Evolutionary conservation across 2,113 vertebrate genomes (phyloP), one percentile per base, ranked within the genome.

Genomic region (Donacobius atricapilla): DNA sequence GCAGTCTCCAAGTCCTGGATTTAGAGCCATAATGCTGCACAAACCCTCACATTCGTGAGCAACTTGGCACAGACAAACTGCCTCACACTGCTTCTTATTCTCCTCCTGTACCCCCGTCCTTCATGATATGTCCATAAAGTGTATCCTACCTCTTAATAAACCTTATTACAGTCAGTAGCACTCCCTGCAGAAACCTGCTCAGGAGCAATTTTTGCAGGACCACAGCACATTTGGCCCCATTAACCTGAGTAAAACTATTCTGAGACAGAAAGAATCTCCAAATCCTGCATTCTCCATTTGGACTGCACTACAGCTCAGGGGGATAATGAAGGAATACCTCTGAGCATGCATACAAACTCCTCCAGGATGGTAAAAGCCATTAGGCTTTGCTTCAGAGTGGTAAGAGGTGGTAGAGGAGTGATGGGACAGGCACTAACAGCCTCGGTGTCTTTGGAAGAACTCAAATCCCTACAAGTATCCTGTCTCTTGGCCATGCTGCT

Each of bases 271-370:
- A 63, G 24, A 15, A 21, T 21, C 53, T 61, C 66, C 50, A 72
- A 31, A 64, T 33, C 42, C 8, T 7, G 17, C 1, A 0, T 56
- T 63, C 37, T 76, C 42, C 0, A 0, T 16, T 15, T 1, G 39
- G 72, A 42, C 56, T 51, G 44, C 27, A 10, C 64, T 23, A 42
- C 42, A 78, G 76, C 53, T 84, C 69, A 39, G 22, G 39, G 50
- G 8, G 31, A 51, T 8, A 42, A 58, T 2, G 24, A 51, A 72
- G 76, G 31, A 86, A 70, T 6, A 48, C 8, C 76, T 73, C 68
- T 21, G 35, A 47, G 31, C 22, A 13, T 2, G 10, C 9, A n/a
- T 53, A 35, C 7, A 23, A 42, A 58, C 40, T 45, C 4, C 28
- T 57, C 20, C 33, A 61, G 76, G 45, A 35, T 4, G 11, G 16